These are phyloP conservation scores for Noturus placidus DNA, from an alignment of 2,113 vertebrate genomes.

Conservation along the genomic window DNA sequence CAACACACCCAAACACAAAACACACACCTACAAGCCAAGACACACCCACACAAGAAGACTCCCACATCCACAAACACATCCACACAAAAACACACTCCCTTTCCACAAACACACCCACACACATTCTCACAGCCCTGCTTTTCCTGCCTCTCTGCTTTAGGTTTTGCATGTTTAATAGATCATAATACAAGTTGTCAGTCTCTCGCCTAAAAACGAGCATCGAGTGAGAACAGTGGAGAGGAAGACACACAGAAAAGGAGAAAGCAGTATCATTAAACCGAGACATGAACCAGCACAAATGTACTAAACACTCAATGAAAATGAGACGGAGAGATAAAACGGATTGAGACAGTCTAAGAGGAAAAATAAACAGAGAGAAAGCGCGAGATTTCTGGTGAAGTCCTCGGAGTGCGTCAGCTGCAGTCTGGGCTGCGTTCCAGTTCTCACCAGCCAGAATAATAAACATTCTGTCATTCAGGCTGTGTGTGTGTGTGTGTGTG, in stretches of 20 bases:
- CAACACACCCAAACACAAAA: background rate
- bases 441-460: constrained; percentile 52
- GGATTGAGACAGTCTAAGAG: background rate
- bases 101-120: background rate
- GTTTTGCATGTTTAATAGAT: background rate
- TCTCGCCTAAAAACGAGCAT: background rate
- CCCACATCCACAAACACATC: background rate
- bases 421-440: constrained; percentile 43
- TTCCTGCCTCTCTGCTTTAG: too few relatives aligned
- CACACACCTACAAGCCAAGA: background rate
- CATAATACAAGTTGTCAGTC: background rate
- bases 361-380: constrained; percentile 9
- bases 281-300: background rate
- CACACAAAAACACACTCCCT: background rate
- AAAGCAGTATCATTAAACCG: background rate
- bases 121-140: background rate
- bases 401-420: constrained; percentile 40
- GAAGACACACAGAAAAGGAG: background rate
- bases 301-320: background rate
- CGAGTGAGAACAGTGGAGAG: background rate
- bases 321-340: background rate
- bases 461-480: constrained; percentile 47
- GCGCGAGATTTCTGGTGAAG: constrained; percentile 12
- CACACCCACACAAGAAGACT: background rate
- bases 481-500: constrained; percentile 5